Evolutionary conservation across 2,797 vertebrate genomes (phyloP).

Genomic region (Parambassis ranga): DNA sequence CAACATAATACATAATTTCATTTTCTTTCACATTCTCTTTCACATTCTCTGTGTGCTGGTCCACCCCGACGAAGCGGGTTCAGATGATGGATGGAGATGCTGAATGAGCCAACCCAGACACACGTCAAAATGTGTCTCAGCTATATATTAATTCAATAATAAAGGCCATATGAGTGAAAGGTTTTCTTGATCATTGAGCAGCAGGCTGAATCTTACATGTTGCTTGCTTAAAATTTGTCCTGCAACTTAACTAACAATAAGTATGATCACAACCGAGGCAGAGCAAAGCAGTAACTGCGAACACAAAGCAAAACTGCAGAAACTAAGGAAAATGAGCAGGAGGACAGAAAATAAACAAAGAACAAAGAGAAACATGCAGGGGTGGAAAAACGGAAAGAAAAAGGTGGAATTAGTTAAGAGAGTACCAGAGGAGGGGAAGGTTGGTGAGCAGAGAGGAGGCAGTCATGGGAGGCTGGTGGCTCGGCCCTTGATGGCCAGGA

Average conservation of each 20-base stretch:
- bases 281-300: constrained; percentile 30
- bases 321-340: not conserved
- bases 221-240: too few species aligned
- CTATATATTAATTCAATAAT: too few species aligned
- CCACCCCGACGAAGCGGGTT: too few species aligned
- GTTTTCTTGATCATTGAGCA: too few species aligned
- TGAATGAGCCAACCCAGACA: too few species aligned
- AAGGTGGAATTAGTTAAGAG: constrained; percentile 38
- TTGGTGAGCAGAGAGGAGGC: constrained; percentile 67
- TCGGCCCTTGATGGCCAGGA: constrained; percentile 98
- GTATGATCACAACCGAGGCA: constrained; percentile 12
- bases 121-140: too few species aligned
- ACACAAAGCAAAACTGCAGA: not conserved
- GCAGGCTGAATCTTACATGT: too few species aligned
- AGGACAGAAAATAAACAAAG: not conserved
- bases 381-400: not conserved
- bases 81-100: too few species aligned
- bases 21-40: not conserved
- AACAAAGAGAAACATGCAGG: not conserved
- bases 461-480: constrained; percentile 97
- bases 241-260: not conserved
- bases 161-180: too few species aligned
- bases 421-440: constrained; percentile 71
- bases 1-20: constrained; percentile 3
- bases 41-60: not conserved